A percentile compares a stretch with the other conserved stretches of the same genome.
Evolutionary conservation across 2,797 vertebrate genomes (phyloP).

Genomic region (Cynopterus sphinx): DNA sequence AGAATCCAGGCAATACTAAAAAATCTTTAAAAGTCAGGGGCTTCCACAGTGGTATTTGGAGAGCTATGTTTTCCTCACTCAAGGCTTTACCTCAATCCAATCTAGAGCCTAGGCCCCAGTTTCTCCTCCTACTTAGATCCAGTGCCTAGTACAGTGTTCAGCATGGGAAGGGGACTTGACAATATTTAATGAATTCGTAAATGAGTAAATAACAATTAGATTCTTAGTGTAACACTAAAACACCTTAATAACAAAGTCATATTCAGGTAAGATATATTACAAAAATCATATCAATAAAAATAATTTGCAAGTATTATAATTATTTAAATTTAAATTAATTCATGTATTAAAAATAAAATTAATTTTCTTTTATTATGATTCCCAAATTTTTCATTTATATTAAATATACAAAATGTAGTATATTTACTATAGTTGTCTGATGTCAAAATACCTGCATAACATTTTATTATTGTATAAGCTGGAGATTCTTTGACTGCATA

Average conservation of each 20-base stretch:
- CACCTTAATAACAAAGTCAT: not conserved
- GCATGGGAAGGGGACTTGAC: not conserved
- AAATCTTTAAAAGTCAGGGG: not conserved
- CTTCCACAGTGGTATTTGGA: not conserved
- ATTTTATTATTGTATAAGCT: not conserved
- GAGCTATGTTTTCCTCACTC: not conserved
- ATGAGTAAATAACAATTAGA: not conserved
- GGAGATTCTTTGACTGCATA: not conserved
- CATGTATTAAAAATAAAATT: not conserved
- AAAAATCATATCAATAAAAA: not conserved
- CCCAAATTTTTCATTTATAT: not conserved
- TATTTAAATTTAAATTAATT: constrained; percentile 32
- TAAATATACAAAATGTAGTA: not conserved
- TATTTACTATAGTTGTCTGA: not conserved
- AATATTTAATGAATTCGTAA: not conserved
- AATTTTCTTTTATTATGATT: not conserved
- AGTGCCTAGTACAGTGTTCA: not conserved
- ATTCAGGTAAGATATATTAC: not conserved
- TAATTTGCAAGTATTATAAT: not conserved
- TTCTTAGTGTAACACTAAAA: not conserved
- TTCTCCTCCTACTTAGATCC: not conserved
- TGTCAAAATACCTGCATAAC: not conserved
- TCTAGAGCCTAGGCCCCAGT: not conserved
- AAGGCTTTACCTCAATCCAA: not conserved
- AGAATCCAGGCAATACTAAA: not conserved